Base-by-base conservation (phyloP, 2,797 vertebrate species). In the Mus caroli region DNA sequence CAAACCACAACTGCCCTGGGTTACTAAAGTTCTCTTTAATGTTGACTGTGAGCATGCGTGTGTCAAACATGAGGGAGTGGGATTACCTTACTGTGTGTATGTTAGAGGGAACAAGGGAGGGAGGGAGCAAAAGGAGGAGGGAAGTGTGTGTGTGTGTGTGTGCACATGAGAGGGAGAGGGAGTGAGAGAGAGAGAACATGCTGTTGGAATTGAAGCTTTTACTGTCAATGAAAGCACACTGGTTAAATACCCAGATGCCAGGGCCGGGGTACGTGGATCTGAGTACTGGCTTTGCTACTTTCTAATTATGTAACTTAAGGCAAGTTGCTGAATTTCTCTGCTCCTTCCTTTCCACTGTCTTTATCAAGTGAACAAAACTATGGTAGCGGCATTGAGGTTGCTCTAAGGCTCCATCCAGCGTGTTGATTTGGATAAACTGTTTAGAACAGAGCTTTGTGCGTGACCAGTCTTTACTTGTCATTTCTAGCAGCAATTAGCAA, bases 401-500 rank as follows among this genome's bases (percentile, higher is more conserved):
- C 78, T 80, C 77, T 11, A 34, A 71, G 34, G 73, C 77, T 92
- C 43, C 20, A 62, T 92, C 43, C 20, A 62, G 22, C 58, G 78
- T 64, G 60, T 92, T 83, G 92, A 83, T 91, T 94, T 76, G 90
- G 60, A 40, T 92, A 77, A 75, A 94, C 40, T 67, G 56, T 69
- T 94, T 94, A 88, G 60, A 80, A 50, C 34, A 69, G 3, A 43
- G 34, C 73, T 37, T 19, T 37, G 69, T 92, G 20, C 2, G 3
- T 37, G 76, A 84, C 78, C 46, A 28, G 40, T 46, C 6, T 90
- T 95, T 52, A 90, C 20, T 10, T n/a, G 8, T 86, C 84, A 20
- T 50, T 94, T 94, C 87, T 93, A 95, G 95, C 93, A 84, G 56
- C 34, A 90, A 19, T 95, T 88, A 82, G 52, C 67, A 88, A 91